Conservation (phyloP, 2,888 invertebrate species). For the Latheticus oryzae region DNA sequence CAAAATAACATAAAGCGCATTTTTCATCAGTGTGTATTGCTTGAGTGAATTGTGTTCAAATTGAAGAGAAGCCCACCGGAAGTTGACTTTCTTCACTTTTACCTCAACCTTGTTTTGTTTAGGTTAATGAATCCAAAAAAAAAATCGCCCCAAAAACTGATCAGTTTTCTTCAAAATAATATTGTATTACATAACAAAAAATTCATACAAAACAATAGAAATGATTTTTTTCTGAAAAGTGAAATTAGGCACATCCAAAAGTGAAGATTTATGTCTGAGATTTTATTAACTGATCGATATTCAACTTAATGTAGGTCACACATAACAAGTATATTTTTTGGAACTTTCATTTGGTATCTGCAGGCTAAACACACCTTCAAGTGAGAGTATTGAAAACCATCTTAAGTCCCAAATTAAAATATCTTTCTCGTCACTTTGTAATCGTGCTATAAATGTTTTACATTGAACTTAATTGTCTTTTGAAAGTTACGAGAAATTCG, state of each 20-base stretch:
- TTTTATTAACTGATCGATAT: conserved; percentile 27
- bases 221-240: conserved; percentile 24
- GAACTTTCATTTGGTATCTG: conserved; percentile 38
- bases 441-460: conserved; percentile 20
- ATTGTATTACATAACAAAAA: not conserved
- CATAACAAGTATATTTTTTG: conserved; percentile 31
- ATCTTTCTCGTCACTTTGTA: conserved; percentile 31
- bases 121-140: conserved; percentile 17
- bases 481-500: conserved; percentile 24
- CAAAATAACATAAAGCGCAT: too few species aligned
- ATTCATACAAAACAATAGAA: not conserved
- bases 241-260: conserved; percentile 18
- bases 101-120: conserved; percentile 22
- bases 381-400: conserved; percentile 39
- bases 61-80: conserved; percentile 16
- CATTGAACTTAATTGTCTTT: conserved; percentile 20
- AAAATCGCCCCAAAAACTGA: not conserved
- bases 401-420: conserved; percentile 32
- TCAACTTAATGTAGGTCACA: conserved; percentile 28
- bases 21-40: not conserved
- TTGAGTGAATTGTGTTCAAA: conserved; percentile 10
- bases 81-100: conserved; percentile 30
- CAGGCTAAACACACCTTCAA: conserved; percentile 39
- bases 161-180: not conserved
- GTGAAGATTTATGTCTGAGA: conserved; percentile 13